A percentile compares a stretch with the other conserved stretches of the same genome.
phyloP scores from a whole-genome alignment of 2,797 vertebrate genomes.

The Taenioides sp. region DNA sequence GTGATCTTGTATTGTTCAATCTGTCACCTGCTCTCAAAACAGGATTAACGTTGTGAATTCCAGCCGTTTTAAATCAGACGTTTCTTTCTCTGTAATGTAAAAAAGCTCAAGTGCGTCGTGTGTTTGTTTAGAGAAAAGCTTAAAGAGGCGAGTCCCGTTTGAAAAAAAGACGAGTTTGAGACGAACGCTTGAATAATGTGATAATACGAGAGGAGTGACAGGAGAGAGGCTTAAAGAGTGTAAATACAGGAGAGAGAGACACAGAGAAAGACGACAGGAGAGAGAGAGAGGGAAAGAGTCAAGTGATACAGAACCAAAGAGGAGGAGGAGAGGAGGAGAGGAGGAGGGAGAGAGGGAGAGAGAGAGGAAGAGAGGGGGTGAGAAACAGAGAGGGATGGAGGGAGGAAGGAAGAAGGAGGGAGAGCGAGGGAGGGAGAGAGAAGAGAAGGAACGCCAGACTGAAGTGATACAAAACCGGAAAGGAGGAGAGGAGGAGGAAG shows the following conservation, averaged over 20 bases:
- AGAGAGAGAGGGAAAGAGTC: no score
- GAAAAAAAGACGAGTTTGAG: conserved; percentile 19
- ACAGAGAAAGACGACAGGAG: no score
- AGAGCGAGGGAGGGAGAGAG: no score
- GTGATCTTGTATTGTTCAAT: not conserved
- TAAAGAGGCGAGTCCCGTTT: conserved; percentile 51
- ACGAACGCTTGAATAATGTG: conserved; percentile 8
- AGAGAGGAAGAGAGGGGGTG: no score
- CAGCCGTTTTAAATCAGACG: not conserved
- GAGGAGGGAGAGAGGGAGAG: no score
- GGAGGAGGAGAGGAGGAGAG: no score
- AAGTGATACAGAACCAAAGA: no score
- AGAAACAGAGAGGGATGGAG: no score
- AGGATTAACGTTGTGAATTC: not conserved
- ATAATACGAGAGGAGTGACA: conserved; percentile 16
- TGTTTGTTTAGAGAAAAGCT: conserved; percentile 55
- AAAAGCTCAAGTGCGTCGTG: conserved; percentile 50
- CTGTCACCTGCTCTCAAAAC: not conserved
- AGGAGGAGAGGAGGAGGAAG: no score
- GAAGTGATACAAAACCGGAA: no score
- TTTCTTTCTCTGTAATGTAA: conserved; percentile 28
- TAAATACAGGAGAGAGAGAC: conserved; percentile 48
- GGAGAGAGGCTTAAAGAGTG: conserved; percentile 52
- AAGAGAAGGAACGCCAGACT: no score
- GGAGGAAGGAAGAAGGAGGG: no score